phyloP scores from a whole-genome alignment of 2,888 invertebrate species.

The Gisinianus flammeolus region DNA sequence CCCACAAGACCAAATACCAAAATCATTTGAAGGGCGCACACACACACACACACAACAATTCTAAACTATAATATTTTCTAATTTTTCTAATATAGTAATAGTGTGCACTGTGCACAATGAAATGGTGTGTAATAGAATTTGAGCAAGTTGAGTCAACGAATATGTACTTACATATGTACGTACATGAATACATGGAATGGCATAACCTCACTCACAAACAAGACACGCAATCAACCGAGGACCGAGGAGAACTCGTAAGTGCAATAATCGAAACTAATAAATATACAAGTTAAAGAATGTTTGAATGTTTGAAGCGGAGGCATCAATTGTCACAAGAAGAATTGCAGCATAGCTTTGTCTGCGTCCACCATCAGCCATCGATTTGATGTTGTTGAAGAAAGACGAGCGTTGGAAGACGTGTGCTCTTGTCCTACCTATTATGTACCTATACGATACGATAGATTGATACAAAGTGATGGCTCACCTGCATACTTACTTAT shows the following conservation, averaged over 20 bases:
- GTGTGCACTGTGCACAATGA: neutral
- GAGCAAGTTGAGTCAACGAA: too few species aligned
- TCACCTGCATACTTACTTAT: neutral
- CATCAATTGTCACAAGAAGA: neutral
- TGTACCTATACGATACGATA: neutral
- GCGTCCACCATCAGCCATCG: neutral
- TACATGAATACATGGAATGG: too few species aligned
- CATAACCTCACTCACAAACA: too few species aligned
- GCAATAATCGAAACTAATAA: neutral
- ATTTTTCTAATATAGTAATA: neutral
- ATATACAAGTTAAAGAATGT: neutral
- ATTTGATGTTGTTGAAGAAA: neutral
- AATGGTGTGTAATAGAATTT: neutral
- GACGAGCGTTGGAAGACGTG: neutral
- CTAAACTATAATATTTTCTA: neutral
- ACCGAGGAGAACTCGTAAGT: neutral
- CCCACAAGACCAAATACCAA: too few species aligned
- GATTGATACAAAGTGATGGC: neutral
- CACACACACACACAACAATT: neutral
- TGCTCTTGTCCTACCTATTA: neutral
- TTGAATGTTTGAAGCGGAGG: neutral
- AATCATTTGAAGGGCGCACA: too few species aligned
- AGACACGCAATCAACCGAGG: too few species aligned
- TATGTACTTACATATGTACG: too few species aligned
- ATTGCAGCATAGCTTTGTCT: neutral